Conservation (phyloP, 1,140 invertebrate species). For the Trichonephila clavipes region DNA sequence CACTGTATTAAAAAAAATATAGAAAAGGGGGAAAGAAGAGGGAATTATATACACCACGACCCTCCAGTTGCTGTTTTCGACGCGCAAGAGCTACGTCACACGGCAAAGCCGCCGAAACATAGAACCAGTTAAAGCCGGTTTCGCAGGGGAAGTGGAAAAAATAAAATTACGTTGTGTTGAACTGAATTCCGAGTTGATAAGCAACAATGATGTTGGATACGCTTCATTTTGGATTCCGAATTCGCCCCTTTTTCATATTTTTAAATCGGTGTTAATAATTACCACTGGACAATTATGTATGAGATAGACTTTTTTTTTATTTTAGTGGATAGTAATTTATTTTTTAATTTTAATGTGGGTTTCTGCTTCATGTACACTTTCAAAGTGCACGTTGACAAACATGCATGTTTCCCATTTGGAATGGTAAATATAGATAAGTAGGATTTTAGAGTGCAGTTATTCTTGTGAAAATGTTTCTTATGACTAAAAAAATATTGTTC, state of each 20-base stretch:
- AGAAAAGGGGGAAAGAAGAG: neutral
- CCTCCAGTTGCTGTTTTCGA: neutral
- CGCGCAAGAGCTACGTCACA: neutral
- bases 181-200: neutral
- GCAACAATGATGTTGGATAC: neutral
- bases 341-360: too few species aligned
- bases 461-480: too few species aligned
- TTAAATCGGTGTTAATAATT: neutral
- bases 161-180: neutral
- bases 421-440: too few species aligned
- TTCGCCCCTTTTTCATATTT: neutral
- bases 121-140: slow-evolving; percentile 30
- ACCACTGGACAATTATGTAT: too few species aligned
- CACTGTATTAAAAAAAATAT: neutral
- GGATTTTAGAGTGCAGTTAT: too few species aligned
- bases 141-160: slow-evolving; percentile 5
- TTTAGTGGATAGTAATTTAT: too few species aligned
- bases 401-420: too few species aligned
- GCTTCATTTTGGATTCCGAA: neutral
- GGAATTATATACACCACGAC: neutral
- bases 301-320: too few species aligned
- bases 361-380: too few species aligned
- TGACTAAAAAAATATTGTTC: too few species aligned
- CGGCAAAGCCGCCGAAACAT: neutral
- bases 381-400: too few species aligned